Conservation (phyloP, 2,113 vertebrate species). For the Dipodomys spectabilis region DNA sequence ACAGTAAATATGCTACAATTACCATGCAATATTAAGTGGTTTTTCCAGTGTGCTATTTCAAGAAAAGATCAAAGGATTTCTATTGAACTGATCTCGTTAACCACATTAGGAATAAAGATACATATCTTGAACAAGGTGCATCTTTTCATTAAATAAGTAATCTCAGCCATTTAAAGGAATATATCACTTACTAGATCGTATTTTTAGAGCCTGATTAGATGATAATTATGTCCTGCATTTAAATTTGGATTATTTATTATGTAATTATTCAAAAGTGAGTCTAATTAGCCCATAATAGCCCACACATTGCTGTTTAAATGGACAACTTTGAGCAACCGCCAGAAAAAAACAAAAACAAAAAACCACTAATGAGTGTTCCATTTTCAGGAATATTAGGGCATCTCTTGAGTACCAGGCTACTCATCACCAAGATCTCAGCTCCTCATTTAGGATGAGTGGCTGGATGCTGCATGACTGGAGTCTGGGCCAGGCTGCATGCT, state of each 20-base stretch:
- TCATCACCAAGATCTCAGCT: fast-evolving
- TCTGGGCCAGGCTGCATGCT: not conserved
- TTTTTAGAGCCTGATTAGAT: slow-evolving; percentile 66
- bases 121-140: slow-evolving; percentile 65
- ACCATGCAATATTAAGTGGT: slow-evolving; percentile 67
- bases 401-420: not conserved
- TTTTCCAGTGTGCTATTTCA: slow-evolving; percentile 77
- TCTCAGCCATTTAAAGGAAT: slow-evolving; percentile 71
- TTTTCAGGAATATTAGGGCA: not conserved
- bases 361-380: not conserved
- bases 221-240: slow-evolving; percentile 70
- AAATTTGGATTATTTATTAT: slow-evolving; percentile 61
- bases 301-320: slow-evolving; percentile 62
- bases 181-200: slow-evolving; percentile 69
- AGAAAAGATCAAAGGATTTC: slow-evolving; percentile 79
- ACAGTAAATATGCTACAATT: slow-evolving; percentile 82
- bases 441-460: not conserved
- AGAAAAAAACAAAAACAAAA: slow-evolving; percentile 29
- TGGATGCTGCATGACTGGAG: not conserved
- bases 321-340: slow-evolving; percentile 24
- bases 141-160: slow-evolving; percentile 76
- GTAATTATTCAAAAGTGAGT: slow-evolving; percentile 67
- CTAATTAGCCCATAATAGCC: slow-evolving; percentile 68
- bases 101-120: slow-evolving; percentile 71
- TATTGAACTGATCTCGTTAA: slow-evolving; percentile 70